Conservation (phyloP, 1,140 invertebrate species). For the Steinernema feltiae region DNA sequence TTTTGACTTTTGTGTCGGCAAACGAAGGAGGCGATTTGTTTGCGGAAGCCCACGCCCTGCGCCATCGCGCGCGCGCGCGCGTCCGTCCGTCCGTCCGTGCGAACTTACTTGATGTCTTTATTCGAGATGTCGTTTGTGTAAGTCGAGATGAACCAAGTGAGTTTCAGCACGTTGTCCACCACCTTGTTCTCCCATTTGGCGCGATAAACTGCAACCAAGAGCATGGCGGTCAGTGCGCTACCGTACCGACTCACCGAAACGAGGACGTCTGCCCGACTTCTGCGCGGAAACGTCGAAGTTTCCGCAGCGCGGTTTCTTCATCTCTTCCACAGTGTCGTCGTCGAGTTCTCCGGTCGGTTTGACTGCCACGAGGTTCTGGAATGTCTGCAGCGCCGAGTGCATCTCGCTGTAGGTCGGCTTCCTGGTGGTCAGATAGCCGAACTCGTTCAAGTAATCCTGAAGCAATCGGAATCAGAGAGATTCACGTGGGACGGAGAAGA, state of each 20-base stretch:
- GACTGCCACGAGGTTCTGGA: not conserved
- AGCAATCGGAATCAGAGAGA: not conserved
- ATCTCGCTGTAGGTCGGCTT: not conserved
- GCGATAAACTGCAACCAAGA: conserved; percentile 45
- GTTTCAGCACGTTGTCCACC: conserved; percentile 33
- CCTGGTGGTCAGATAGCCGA: not conserved
- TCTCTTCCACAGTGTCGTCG: not conserved
- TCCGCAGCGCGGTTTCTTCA: not conserved
- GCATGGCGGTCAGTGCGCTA: too few relatives aligned
- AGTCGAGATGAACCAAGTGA: conserved; percentile 46
- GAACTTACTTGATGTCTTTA: conserved; percentile 42
- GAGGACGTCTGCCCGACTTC: not conserved
- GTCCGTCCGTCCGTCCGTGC: too few relatives aligned
- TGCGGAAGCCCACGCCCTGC: too few relatives aligned
- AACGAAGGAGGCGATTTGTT: too few relatives aligned
- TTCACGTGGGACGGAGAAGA: too few relatives aligned
- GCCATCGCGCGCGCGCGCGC: too few relatives aligned
- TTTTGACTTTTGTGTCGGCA: too few relatives aligned
- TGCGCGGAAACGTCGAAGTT: not conserved
- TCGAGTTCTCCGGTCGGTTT: not conserved
- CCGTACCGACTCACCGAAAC: not conserved
- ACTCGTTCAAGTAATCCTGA: not conserved
- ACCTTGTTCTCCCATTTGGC: conserved; percentile 50
- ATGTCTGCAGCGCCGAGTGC: not conserved
- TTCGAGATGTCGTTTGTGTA: conserved; percentile 45